These are phyloP conservation scores for Limonius californicus DNA, from an alignment of 1,140 invertebrate genomes.

Conservation along the genomic window DNA sequence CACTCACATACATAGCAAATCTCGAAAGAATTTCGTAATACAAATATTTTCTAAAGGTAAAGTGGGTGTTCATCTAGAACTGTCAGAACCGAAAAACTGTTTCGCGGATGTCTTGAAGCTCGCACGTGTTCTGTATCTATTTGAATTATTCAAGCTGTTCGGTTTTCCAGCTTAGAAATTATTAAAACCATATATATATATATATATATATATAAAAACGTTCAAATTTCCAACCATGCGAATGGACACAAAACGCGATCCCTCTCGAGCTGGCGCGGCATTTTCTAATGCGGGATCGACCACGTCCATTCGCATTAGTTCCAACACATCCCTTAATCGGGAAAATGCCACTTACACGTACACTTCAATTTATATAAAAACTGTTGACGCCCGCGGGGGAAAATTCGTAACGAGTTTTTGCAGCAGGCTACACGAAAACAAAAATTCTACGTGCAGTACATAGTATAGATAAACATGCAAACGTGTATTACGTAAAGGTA, in stretches of 20 bases:
- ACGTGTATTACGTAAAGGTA: too few relatives aligned
- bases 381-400: background rate
- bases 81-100: background rate
- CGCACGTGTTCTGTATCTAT: background rate
- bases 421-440: too few relatives aligned
- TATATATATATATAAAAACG: background rate
- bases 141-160: background rate
- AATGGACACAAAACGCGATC: background rate
- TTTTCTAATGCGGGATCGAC: background rate
- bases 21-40: too few relatives aligned
- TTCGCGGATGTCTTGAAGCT: background rate
- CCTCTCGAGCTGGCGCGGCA: background rate
- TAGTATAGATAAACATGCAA: too few relatives aligned
- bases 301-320: constrained; percentile 3
- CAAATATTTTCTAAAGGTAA: too few relatives aligned
- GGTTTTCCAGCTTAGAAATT: background rate
- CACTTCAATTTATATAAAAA: constrained; percentile 6
- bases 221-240: background rate
- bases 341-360: constrained; percentile 6
- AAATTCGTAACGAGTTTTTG: too few relatives aligned
- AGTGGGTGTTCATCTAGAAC: too few relatives aligned
- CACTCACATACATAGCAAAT: too few relatives aligned
- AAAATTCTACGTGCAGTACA: too few relatives aligned
- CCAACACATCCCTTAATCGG: constrained; percentile 5
- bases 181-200: background rate